Conservation (phyloP, 2,113 vertebrate species). For the Aythya baeri region DNA sequence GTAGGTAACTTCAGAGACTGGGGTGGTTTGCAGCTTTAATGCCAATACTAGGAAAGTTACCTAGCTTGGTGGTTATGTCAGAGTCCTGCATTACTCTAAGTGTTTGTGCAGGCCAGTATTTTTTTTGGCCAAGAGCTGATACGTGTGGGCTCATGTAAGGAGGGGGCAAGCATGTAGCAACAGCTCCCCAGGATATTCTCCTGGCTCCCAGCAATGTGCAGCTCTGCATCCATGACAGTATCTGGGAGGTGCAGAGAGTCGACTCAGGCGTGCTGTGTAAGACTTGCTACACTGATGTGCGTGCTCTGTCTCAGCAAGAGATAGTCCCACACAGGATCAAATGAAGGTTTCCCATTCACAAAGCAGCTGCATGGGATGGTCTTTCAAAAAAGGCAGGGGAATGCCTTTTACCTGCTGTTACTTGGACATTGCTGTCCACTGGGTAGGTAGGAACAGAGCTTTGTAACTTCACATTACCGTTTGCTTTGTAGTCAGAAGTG, state of each 20-base stretch:
- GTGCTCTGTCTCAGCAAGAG: not conserved
- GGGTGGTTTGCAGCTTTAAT: too few relatives aligned
- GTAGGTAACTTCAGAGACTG: too few relatives aligned
- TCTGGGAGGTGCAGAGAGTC: not conserved
- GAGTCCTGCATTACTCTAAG: too few relatives aligned
- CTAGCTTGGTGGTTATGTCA: too few relatives aligned
- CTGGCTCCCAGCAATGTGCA: not conserved
- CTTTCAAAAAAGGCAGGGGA: not conserved
- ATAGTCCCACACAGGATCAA: not conserved
- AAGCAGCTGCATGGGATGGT: not conserved
- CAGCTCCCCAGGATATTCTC: not conserved
- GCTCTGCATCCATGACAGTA: not conserved
- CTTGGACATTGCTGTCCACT: not conserved
- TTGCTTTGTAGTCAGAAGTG: not conserved
- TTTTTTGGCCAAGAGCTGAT: not conserved
- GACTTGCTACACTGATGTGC: fast-evolving
- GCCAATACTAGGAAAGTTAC: too few relatives aligned
- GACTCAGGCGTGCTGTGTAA: fast-evolving
- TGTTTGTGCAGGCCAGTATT: not conserved
- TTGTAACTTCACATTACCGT: fast-evolving
- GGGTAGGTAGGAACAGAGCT: not conserved
- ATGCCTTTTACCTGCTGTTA: fast-evolving
- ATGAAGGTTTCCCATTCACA: not conserved
- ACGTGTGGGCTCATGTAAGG: not conserved
- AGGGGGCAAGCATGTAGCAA: not conserved